These are phyloP conservation scores for Rhynchomys soricoides DNA, from an alignment of 2,113 vertebrate species.

Conservation along the genomic window DNA sequence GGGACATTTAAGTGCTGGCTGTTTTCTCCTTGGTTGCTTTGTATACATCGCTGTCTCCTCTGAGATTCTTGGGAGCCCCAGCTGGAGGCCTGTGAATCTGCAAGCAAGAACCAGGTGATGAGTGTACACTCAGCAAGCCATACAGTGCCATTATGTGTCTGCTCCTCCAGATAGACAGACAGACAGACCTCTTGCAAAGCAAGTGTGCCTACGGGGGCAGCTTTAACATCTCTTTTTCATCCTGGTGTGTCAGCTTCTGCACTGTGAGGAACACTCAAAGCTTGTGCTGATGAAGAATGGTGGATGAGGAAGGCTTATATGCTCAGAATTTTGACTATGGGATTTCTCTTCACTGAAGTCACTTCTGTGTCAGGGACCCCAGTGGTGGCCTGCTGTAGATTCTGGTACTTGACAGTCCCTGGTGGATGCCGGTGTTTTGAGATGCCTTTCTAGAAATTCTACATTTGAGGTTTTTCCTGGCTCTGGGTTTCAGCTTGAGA, in stretches of 20 bases:
- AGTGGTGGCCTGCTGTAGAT: background rate
- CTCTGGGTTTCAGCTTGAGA: background rate
- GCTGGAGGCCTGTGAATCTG: background rate
- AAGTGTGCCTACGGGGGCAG: background rate
- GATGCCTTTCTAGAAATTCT: background rate
- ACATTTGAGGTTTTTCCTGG: background rate
- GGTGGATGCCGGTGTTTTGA: background rate
- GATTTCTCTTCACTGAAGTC: background rate
- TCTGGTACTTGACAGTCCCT: no score
- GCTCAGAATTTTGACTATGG: no score
- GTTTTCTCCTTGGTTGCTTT: background rate
- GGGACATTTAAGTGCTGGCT: background rate
- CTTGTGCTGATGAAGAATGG: background rate
- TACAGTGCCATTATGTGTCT: background rate
- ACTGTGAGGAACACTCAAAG: no score
- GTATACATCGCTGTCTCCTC: background rate
- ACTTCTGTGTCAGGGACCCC: no score
- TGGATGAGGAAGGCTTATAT: background rate
- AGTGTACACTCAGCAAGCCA: background rate
- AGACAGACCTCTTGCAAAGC: background rate
- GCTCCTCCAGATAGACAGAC: no score
- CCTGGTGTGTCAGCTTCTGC: background rate
- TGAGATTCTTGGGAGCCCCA: no score
- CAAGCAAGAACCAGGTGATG: background rate
- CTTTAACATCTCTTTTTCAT: background rate